Evolutionary conservation across 2,797 vertebrate genomes (phyloP), one percentile per base, ranked within the genome.

Genomic region (Catostomus latipinnis): DNA sequence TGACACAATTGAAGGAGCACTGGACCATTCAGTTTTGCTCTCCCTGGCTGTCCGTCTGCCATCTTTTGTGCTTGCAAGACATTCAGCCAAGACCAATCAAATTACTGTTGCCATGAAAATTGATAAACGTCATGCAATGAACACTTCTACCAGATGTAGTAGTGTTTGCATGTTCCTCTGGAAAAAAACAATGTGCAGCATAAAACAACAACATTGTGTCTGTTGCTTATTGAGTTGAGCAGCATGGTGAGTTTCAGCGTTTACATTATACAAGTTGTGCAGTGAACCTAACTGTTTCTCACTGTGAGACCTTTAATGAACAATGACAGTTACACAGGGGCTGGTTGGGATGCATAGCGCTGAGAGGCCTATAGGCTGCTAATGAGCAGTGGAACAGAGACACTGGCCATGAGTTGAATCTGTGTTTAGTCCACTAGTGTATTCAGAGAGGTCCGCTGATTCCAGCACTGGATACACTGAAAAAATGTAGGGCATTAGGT

Each of bases 1-100:
- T 87, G 82, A 83, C 83, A 83, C 86, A 81, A 81, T 70, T 85
- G 76, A 71, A 86, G 77, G 84, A 81, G 84, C 82, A 87, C 69
- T 66, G 63, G 76, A 85, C 81, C 86, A 85, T 85, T 82, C 68
- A 83, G 82, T 57, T 50, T 56, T 54, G 58, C 56, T 65, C 16
- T 48, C 34, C 50, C 43, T 22, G 14, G 48, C 14, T 10, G 34
- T 13, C 68, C 6, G 10, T 73, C 75, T 14, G 18, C 22, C 56
- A 67, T n/a, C 56, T 67, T 77, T 86, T 71, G 81, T 80, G 67
- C 58, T 76, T 61, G 71, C 62, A 10, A 77, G 73, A 82, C 58
- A 78, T 78, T 82, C 80, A 79, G 56, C 18, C 16, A n/a, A 77
- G 82, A 71, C 60, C 73, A 83, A 79, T 78, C 80, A 77, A 80